These are phyloP conservation scores for Prionailurus bengalensis DNA, from an alignment of 2,113 vertebrate genomes.

Conservation along the genomic window DNA sequence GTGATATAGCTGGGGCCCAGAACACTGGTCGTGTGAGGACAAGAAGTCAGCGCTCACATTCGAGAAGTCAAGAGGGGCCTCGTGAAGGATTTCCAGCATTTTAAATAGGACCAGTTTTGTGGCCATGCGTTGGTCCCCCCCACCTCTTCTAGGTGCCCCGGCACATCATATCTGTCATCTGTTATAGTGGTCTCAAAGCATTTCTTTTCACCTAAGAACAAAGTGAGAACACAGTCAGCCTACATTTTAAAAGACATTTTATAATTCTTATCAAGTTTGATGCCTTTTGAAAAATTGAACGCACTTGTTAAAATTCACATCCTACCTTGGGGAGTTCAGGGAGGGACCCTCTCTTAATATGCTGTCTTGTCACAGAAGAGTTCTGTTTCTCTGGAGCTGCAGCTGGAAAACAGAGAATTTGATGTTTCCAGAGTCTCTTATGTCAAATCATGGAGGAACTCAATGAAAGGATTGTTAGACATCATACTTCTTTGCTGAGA, in stretches of 20 bases:
- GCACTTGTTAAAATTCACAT: not conserved
- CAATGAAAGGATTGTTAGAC: not conserved
- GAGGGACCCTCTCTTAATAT: too few species aligned
- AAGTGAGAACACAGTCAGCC: not conserved
- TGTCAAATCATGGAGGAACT: not conserved
- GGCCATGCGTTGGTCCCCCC: fast-evolving
- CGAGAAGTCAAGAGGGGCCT: not conserved
- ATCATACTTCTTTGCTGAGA: not conserved
- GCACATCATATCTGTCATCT: fast-evolving
- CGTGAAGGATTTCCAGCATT: not conserved
- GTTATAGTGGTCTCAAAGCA: not conserved
- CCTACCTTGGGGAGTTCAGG: not conserved
- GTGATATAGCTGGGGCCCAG: not conserved
- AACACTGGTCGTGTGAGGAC: not conserved
- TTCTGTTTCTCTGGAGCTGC: not conserved
- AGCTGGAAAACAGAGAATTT: not conserved
- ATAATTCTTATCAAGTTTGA: not conserved
- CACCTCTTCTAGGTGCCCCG: not conserved
- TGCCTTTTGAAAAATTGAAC: not conserved
- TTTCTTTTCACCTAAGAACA: not conserved
- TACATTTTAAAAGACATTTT: not conserved
- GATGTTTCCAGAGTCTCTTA: not conserved
- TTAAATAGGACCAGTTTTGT: not conserved
- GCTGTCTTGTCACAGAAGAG: fast-evolving
- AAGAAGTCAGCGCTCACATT: not conserved